Percentiles rank a stretch among this genome's conserved stretches.
phyloP scores from a whole-genome alignment of 30 jellyfish, hydroid and myxozoan genomes.

The Cassiopea andromeda region DNA sequence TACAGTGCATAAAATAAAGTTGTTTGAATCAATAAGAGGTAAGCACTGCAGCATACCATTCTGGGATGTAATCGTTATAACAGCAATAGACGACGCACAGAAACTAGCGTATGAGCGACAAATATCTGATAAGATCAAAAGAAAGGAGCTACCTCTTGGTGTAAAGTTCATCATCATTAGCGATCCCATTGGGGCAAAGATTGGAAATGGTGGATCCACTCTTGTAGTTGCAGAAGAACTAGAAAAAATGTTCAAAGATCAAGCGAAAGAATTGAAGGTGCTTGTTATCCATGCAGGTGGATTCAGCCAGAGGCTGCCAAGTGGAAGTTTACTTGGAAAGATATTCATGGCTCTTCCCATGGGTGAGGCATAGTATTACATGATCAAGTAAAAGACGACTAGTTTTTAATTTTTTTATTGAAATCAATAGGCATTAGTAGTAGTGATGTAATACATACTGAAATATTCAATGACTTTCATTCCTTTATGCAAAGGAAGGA shows the following conservation, averaged over 20 bases:
- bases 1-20: constrained; percentile 56
- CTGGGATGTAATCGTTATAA: constrained; percentile 94
- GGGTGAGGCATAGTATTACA: constrained; percentile 55
- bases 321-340: constrained; percentile 93
- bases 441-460: no score
- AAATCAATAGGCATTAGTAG: no score
- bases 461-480: no score
- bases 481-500: no score
- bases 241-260: constrained; percentile 58
- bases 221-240: constrained; percentile 86
- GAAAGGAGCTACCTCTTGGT: constrained; percentile 86
- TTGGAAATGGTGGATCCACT: constrained; percentile 96
- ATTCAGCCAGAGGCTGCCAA: constrained; percentile 92
- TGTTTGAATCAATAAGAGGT: constrained; percentile 83
- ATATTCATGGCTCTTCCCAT: constrained; percentile 87
- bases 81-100: constrained; percentile 86
- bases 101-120: constrained; percentile 85
- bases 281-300: constrained; percentile 91
- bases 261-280: constrained; percentile 61
- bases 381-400: no score
- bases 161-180: constrained; percentile 69
- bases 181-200: constrained; percentile 91
- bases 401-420: no score
- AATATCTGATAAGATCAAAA: constrained; percentile 61
- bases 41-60: constrained; percentile 69